A percentile compares a stretch with the other conserved stretches of the same genome.
Conservation (phyloP, 2,113 vertebrate genomes). For the Orycteropus afer region DNA sequence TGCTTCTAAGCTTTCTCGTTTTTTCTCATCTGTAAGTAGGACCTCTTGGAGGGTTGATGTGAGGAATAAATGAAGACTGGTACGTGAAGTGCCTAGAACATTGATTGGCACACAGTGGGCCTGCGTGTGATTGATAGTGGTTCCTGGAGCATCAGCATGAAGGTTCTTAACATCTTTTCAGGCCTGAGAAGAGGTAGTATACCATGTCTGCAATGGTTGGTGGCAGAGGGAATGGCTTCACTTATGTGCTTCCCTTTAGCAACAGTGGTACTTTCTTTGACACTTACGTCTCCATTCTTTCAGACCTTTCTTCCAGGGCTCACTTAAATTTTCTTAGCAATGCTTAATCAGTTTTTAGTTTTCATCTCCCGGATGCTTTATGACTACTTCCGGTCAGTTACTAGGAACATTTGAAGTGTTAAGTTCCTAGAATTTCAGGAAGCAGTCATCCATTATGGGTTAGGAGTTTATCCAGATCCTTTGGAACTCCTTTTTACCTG, state of each 20-base stretch:
- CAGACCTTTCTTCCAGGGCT: neutral
- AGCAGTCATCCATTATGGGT: neutral
- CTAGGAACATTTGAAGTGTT: constrained; percentile 40
- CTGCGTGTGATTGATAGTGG: neutral
- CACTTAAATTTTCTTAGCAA: neutral
- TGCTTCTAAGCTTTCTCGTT: constrained; percentile 1
- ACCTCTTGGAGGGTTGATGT: neutral
- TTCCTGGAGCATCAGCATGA: neutral
- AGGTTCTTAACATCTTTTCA: neutral
- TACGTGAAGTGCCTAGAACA: neutral
- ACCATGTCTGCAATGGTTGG: neutral
- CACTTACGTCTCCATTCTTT: neutral
- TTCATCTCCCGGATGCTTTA: neutral
- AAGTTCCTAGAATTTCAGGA: constrained; percentile 52
- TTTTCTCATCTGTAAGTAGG: neutral
- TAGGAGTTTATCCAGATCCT: constrained; percentile 23
- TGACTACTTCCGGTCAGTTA: constrained; percentile 1
- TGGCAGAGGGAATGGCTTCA: neutral
- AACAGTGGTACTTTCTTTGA: constrained; percentile 13
- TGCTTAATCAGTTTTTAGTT: neutral
- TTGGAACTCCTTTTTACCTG: neutral
- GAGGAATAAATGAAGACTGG: neutral
- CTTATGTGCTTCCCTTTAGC: neutral
- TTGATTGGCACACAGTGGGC: neutral
- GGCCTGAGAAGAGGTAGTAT: neutral